Percentiles rank a stretch among this genome's conserved stretches.
phyloP scores from a whole-genome alignment of 2,797 vertebrate species.

The Chlorospingus flavigularis region DNA sequence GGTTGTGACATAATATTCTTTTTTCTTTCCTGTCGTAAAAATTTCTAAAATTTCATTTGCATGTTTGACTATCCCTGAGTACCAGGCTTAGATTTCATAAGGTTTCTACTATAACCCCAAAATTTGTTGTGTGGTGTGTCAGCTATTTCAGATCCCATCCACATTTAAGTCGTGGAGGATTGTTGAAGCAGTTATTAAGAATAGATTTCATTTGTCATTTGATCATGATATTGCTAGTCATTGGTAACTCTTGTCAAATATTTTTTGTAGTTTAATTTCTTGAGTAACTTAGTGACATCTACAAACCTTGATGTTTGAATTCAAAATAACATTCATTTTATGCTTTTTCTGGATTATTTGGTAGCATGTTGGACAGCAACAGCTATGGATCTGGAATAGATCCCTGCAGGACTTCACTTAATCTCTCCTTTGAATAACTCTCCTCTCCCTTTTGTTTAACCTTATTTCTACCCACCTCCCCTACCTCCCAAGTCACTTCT shows the following conservation, averaged over 20 bases:
- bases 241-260: not conserved
- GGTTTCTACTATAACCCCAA: not conserved
- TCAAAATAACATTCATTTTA: not conserved
- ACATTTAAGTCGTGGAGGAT: rapidly evolving
- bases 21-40: not conserved
- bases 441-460: not conserved
- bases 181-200: not conserved
- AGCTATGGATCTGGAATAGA: not conserved
- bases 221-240: not conserved
- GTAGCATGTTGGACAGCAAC: not conserved
- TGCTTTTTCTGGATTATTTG: not conserved
- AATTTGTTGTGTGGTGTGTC: rapidly evolving
- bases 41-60: not conserved
- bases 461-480: not conserved
- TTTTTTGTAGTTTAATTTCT: not conserved
- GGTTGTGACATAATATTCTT: not conserved
- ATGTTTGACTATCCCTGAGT: not conserved
- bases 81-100: not conserved
- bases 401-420: not conserved
- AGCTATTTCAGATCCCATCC: not conserved
- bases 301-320: not conserved
- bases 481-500: not conserved
- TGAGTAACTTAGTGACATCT: not conserved
- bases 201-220: not conserved
- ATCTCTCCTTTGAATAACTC: not conserved